Conservation (phyloP, 2,113 vertebrate genomes). For the Forbesichthys agassizii region DNA sequence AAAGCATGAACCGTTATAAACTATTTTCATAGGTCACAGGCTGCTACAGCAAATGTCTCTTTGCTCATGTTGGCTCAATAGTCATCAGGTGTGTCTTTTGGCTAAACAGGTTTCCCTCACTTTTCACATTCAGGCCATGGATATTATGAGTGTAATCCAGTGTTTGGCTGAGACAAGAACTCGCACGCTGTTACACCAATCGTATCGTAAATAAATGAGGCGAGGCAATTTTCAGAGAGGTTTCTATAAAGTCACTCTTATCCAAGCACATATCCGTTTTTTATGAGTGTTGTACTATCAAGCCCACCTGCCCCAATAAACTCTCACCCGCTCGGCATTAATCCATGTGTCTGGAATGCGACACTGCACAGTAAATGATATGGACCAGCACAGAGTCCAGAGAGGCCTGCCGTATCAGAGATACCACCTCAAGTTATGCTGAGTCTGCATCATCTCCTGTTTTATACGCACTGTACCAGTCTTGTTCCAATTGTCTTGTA, state of each 20-base stretch:
- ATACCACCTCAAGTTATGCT: background rate
- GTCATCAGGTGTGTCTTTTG: background rate
- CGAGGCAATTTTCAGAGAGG: background rate
- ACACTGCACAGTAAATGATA: slow-evolving; percentile 1
- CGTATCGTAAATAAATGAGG: background rate
- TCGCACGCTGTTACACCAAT: background rate
- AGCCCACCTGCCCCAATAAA: background rate
- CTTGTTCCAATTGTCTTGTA: too few relatives aligned
- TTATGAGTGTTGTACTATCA: background rate
- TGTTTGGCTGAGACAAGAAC: background rate
- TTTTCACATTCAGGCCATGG: background rate
- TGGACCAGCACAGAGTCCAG: background rate
- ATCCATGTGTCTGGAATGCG: background rate
- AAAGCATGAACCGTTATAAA: too few relatives aligned
- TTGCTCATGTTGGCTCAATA: background rate
- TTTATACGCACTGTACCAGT: too few relatives aligned
- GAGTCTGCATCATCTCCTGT: too few relatives aligned
- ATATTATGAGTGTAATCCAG: background rate
- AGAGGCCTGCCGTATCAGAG: background rate
- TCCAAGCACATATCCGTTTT: background rate
- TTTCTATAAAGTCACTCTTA: background rate
- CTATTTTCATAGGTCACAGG: background rate
- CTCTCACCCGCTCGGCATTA: too few relatives aligned
- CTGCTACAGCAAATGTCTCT: background rate
- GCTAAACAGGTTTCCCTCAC: background rate